A percentile compares a stretch with the other conserved stretches of the same genome.
phyloP scores from a whole-genome alignment of 2,888 invertebrate genomes.

The Blera fallax region DNA sequence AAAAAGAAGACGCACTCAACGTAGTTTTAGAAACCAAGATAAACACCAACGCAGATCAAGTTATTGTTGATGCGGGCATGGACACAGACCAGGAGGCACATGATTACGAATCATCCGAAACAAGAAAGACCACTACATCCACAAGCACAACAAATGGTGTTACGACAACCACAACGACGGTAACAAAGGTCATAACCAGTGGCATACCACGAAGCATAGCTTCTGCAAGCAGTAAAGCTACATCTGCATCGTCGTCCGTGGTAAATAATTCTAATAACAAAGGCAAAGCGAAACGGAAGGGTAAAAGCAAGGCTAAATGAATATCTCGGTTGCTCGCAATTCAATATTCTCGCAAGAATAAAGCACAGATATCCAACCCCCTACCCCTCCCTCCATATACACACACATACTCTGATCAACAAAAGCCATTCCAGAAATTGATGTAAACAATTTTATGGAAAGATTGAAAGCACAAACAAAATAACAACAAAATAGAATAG shows the following conservation, averaged over 20 bases:
- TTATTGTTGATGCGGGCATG: slow-evolving; percentile 19
- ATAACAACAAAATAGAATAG: neutral
- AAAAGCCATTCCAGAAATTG: slow-evolving; percentile 59
- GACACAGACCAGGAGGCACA: slow-evolving; percentile 9
- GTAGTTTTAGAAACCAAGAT: slow-evolving; percentile 26
- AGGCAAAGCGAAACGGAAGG: slow-evolving; percentile 54
- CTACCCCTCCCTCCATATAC: neutral
- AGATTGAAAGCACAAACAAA: slow-evolving; percentile 26
- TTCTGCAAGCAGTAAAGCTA: slow-evolving; percentile 13
- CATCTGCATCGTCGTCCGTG: slow-evolving; percentile 31
- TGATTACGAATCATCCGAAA: slow-evolving; percentile 61
- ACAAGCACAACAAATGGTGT: slow-evolving; percentile 76
- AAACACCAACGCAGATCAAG: slow-evolving; percentile 44
- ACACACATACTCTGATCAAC: slow-evolving; percentile 24
- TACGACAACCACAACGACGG: slow-evolving; percentile 79
- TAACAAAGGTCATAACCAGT: slow-evolving; percentile 79
- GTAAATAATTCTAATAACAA: slow-evolving; percentile 57
- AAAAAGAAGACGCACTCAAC: slow-evolving; percentile 9
- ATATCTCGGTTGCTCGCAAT: slow-evolving; percentile 19
- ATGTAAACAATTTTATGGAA: slow-evolving; percentile 62
- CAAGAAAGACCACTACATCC: slow-evolving; percentile 75
- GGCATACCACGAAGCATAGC: slow-evolving; percentile 77
- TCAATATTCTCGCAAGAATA: slow-evolving; percentile 41
- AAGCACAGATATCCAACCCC: slow-evolving; percentile 9
- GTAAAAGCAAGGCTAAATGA: slow-evolving; percentile 58